Evolutionary conservation across 2,888 invertebrate species (phyloP).

Genomic region (Tipula vernalis): DNA sequence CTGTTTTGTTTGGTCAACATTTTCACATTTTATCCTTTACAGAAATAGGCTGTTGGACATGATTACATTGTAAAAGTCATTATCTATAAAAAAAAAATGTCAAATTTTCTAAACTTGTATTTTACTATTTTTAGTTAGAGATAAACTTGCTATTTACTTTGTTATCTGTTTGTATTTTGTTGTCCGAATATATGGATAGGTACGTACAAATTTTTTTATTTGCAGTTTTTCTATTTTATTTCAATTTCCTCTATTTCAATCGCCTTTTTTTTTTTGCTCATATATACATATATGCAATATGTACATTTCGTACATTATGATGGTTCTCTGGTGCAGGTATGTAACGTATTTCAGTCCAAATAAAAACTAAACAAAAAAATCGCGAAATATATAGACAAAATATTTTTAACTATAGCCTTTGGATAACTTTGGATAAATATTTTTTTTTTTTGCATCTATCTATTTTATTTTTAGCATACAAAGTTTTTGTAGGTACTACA

Average conservation of each 20-base stretch:
- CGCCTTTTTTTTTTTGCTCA: background rate
- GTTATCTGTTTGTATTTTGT: background rate
- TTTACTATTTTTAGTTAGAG: background rate
- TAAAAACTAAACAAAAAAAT: background rate
- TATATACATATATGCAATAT: background rate
- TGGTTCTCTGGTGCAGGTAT: background rate
- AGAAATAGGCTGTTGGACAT: no score
- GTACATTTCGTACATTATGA: background rate
- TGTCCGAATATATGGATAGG: background rate
- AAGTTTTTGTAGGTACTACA: background rate
- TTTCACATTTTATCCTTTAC: no score
- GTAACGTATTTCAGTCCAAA: background rate
- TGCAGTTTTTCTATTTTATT: background rate
- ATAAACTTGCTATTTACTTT: background rate
- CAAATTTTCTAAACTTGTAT: background rate
- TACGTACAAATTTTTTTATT: background rate
- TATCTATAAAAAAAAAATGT: background rate
- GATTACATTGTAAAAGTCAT: background rate
- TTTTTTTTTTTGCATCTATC: background rate
- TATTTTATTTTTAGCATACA: background rate
- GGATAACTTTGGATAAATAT: background rate
- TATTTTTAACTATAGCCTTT: slow-evolving; percentile 4
- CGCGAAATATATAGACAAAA: background rate
- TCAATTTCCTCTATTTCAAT: background rate
- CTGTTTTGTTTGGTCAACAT: no score